Percentiles rank a stretch among this genome's conserved stretches.
These are phyloP conservation scores for Xiphorhynchus elegans DNA, from an alignment of 2,113 vertebrate species.

Conservation along the genomic window DNA sequence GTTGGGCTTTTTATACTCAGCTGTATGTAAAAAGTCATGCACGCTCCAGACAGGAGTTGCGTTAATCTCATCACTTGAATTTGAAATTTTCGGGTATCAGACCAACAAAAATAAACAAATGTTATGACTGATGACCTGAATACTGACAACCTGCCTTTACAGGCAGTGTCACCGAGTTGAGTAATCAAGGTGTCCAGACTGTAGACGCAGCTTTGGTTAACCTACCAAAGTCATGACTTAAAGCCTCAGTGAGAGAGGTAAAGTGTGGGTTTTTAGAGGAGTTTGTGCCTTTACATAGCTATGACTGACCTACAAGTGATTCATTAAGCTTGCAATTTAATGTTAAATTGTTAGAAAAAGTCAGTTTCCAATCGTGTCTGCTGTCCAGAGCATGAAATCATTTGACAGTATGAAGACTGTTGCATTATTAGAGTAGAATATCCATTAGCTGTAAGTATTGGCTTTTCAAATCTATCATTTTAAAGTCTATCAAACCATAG, in stretches of 20 bases:
- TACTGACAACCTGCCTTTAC: background rate
- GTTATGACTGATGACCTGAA: background rate
- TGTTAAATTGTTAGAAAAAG: background rate
- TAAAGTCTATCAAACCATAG: no score
- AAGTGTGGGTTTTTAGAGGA: background rate
- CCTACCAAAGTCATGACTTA: background rate
- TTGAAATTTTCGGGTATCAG: background rate
- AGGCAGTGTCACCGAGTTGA: background rate
- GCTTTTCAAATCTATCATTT: background rate
- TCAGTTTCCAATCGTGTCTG: background rate
- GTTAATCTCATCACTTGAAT: background rate
- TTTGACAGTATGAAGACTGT: conserved; percentile 44
- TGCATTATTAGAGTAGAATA: conserved; percentile 80
- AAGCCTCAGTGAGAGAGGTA: background rate
- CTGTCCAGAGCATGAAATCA: background rate
- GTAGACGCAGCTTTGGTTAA: background rate
- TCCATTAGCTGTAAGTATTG: conserved; percentile 71
- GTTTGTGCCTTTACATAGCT: background rate
- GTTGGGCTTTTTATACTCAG: background rate
- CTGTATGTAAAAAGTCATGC: background rate
- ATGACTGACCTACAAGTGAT: background rate
- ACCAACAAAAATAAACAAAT: background rate
- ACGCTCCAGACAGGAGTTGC: background rate
- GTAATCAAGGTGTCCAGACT: background rate
- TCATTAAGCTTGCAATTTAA: background rate